These are phyloP conservation scores for Mormyrus lacerda DNA, from an alignment of 2,113 vertebrate species.

Conservation along the genomic window DNA sequence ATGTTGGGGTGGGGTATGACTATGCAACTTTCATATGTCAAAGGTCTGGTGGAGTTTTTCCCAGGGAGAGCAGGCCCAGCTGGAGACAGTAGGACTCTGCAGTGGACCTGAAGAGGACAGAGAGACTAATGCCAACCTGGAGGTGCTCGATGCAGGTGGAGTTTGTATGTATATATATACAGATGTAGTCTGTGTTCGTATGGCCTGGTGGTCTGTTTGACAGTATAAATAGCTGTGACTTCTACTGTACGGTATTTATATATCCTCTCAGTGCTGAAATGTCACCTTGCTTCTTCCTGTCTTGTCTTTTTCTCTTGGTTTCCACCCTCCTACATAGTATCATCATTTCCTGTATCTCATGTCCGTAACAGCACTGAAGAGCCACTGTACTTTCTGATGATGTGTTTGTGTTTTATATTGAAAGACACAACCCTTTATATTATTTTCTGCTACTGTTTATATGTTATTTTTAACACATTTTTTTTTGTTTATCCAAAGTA, in stretches of 20 bases:
- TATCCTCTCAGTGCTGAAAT: background rate
- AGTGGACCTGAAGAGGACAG: constrained; percentile 35
- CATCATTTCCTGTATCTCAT: background rate
- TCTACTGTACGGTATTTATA: background rate
- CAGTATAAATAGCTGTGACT: background rate
- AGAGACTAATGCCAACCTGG: background rate
- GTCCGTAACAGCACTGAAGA: background rate
- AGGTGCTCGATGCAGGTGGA: constrained; percentile 37
- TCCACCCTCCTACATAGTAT: background rate
- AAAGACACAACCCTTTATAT: background rate
- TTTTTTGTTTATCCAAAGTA: background rate
- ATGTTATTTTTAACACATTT: background rate
- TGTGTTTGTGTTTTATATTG: background rate
- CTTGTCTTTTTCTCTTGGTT: background rate
- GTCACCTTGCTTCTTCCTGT: background rate
- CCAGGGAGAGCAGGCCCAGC: constrained; percentile 32
- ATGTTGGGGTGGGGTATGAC: background rate
- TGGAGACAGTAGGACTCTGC: constrained; percentile 29
- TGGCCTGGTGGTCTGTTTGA: background rate
- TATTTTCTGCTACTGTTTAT: background rate
- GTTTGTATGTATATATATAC: constrained; percentile 34
- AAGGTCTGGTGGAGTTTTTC: constrained; percentile 36
- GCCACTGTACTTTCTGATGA: background rate
- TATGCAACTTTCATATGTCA: background rate
- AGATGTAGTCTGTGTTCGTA: constrained; percentile 28